These are phyloP conservation scores for Caenorhabditis briggsae DNA, from an alignment of 1,140 invertebrate species.

Conservation along the genomic window DNA sequence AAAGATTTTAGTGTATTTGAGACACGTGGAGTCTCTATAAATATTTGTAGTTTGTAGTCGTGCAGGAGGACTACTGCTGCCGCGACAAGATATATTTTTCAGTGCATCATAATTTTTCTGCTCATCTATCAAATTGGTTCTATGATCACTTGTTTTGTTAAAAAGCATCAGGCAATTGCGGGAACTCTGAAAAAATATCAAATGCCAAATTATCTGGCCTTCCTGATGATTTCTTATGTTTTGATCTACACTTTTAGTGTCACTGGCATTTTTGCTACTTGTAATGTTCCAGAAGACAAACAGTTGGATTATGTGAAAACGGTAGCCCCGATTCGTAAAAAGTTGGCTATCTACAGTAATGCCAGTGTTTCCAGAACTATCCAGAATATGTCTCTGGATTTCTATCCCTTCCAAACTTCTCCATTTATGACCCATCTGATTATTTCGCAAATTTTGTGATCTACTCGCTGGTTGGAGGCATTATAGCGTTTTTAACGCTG, in stretches of 20 bases:
- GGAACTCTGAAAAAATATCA: not conserved
- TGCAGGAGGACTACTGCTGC: too few relatives aligned
- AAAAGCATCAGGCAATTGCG: constrained; percentile 7
- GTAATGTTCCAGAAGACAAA: not conserved
- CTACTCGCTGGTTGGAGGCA: not conserved
- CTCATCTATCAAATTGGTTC: constrained; percentile 16
- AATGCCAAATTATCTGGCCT: not conserved
- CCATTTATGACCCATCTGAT: not conserved
- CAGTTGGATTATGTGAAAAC: constrained; percentile 1
- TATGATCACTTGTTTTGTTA: not conserved
- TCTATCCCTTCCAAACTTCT: not conserved
- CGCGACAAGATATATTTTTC: not conserved
- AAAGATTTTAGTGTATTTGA: too few relatives aligned
- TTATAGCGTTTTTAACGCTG: not conserved
- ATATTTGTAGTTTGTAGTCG: too few relatives aligned
- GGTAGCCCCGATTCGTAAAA: not conserved
- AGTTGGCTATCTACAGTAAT: not conserved
- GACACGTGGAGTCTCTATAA: too few relatives aligned
- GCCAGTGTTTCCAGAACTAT: not conserved
- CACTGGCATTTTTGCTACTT: not conserved
- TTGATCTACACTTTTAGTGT: not conserved
- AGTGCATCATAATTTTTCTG: not conserved
- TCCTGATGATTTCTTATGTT: not conserved
- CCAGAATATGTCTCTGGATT: not conserved
- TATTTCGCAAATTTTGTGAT: not conserved